A percentile compares a stretch with the other conserved stretches of the same genome.
Conservation (phyloP, 2,888 invertebrate species). For the Spialia ferax region DNA sequence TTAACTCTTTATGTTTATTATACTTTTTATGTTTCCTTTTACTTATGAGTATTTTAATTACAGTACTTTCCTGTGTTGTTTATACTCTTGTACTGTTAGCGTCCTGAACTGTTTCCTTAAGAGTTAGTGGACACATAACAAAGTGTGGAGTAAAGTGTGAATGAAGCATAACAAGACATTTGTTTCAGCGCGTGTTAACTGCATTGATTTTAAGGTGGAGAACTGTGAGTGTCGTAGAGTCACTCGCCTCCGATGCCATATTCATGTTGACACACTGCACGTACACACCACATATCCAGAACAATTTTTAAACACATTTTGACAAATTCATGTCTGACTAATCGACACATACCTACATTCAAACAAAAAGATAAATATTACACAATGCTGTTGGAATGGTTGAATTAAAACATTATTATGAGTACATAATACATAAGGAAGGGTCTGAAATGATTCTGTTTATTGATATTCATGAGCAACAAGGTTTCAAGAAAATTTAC, state of each 20-base stretch:
- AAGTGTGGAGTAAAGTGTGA: constrained; percentile 55
- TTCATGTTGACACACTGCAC: constrained; percentile 82
- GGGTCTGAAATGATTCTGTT: not conserved
- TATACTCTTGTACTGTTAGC: constrained; percentile 13
- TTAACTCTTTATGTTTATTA: constrained; percentile 22
- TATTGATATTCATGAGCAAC: not conserved
- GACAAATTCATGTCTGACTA: not conserved
- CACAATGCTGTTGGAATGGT: not conserved
- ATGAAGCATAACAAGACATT: constrained; percentile 79
- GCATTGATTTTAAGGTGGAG: constrained; percentile 88
- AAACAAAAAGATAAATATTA: not conserved
- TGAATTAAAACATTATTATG: not conserved
- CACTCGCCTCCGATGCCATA: constrained; percentile 77
- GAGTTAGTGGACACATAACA: constrained; percentile 36
- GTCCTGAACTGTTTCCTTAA: constrained; percentile 24
- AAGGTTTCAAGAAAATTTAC: not conserved
- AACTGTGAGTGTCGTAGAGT: constrained; percentile 86
- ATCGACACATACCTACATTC: not conserved
- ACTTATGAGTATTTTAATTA: constrained; percentile 30
- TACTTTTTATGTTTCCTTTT: constrained; percentile 31
- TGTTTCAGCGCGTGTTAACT: constrained; percentile 87
- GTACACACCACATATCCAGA: constrained; percentile 70
- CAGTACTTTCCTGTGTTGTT: constrained; percentile 29
- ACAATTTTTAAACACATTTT: constrained; percentile 60
- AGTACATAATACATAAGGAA: too few species aligned